These are phyloP conservation scores for Micoletzkya japonica DNA, from an alignment of 2,888 invertebrate genomes.

Conservation along the genomic window DNA sequence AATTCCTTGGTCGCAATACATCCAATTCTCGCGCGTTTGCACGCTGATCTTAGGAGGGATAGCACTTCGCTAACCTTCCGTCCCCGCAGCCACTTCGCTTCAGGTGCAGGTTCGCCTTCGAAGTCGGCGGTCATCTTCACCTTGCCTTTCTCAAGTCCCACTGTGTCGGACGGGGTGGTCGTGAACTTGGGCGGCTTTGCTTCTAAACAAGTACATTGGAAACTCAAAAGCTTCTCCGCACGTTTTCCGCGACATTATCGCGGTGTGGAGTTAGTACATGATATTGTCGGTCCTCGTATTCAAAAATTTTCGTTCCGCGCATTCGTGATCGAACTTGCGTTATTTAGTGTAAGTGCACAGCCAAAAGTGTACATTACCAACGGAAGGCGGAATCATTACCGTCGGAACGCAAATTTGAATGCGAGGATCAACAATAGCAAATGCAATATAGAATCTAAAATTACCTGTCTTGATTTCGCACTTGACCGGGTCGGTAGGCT, in stretches of 20 bases:
- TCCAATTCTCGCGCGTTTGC: no score
- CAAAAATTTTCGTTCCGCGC: no score
- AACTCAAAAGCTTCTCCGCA: not conserved
- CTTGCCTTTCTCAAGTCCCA: slow-evolving; percentile 73
- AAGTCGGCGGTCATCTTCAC: slow-evolving; percentile 78
- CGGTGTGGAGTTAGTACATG: no score
- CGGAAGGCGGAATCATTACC: not conserved
- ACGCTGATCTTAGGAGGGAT: no score
- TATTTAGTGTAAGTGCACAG: no score
- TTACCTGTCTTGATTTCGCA: slow-evolving; percentile 41
- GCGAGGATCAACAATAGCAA: not conserved
- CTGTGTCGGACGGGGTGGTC: slow-evolving; percentile 65
- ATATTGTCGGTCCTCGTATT: no score
- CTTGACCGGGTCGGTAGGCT: slow-evolving; percentile 39
- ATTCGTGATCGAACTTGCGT: no score
- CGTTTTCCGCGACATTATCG: not conserved
- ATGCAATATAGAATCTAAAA: not conserved
- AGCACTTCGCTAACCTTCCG: slow-evolving; percentile 32
- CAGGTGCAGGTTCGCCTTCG: slow-evolving; percentile 77
- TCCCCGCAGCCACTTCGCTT: slow-evolving; percentile 73
- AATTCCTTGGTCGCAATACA: no score
- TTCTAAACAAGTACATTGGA: slow-evolving; percentile 29
- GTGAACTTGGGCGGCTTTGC: slow-evolving; percentile 37
- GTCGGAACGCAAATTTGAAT: not conserved
- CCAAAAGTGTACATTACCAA: no score